Base-by-base conservation (phyloP, 2,113 vertebrate species). In the Oreochromis spilurus region DNA sequence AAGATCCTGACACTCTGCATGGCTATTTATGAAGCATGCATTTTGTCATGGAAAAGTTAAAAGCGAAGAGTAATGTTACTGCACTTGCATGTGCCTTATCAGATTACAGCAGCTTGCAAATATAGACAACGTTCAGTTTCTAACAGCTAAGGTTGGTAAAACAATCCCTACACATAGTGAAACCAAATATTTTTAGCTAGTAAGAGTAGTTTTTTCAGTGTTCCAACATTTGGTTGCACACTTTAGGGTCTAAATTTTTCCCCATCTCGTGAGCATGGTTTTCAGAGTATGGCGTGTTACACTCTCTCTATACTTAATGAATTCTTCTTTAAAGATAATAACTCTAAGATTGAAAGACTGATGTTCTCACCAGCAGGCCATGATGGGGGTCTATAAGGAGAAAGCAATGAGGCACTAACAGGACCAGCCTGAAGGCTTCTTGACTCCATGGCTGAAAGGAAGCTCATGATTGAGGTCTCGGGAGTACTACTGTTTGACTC, bases 391-490 rank as follows among this genome's bases (percentile, higher is more conserved):
- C 98, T 98, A 94, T 99, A 99, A 83, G 98, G 97, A 87, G 98
- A 97, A 95, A 98, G 96, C 87, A 98, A 95, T 82, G 97, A 96
- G 89, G 98, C 96, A 97, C 97, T 97, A 93, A 97, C 97, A 96
- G 98, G 97, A 95, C 97, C 98, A 96, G 97, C 94, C 96, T 98
- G 98, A 94, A 97, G 97, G 84, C 96, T 96, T 95, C 97, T 97
- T 53, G 98, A 97, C 92, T 99, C 98, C 88, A 98, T 97, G 93
- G 98, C 95, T 94, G 98, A 97, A 79, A 99, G 97, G 96, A 99
- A 99, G 96, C 97, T 99, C 98, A 98, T 97, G 93, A 98, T 97
- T 84, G 99, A 98, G 86, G 97, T 97, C 95, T 98, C 98, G 93
- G 98, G 97, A 97, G 97, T 97, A 96, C 97, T 97, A 91, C 95